Evolutionary conservation across 2,888 invertebrate species (phyloP).

Genomic region (Caenorhabditis plicata): DNA sequence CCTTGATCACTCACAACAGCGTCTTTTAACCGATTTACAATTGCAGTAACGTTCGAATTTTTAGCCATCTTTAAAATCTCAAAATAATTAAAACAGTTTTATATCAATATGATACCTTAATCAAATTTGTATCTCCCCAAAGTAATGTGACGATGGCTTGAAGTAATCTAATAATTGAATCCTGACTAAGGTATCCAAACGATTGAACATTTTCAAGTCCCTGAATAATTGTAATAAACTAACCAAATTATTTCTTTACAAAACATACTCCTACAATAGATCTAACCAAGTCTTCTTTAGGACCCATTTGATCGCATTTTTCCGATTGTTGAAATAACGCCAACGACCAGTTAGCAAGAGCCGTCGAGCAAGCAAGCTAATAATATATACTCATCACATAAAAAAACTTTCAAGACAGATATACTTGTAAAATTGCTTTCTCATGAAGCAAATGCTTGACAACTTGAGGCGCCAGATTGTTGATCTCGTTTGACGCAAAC

Average conservation of each 20-base stretch:
- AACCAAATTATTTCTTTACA: neutral
- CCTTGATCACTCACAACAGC: constrained; percentile 47
- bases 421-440: constrained; percentile 41
- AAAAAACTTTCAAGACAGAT: too few species aligned
- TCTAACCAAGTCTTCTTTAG: constrained; percentile 56
- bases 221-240: constrained; percentile 8
- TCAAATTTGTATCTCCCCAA: constrained; percentile 64
- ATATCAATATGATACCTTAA: constrained; percentile 42
- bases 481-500: constrained; percentile 30
- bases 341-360: constrained; percentile 53
- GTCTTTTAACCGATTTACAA: constrained; percentile 55
- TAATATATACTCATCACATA: neutral
- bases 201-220: constrained; percentile 31
- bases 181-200: constrained; percentile 31
- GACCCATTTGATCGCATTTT: constrained; percentile 53
- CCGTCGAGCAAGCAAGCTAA: constrained; percentile 50
- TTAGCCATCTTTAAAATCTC: constrained; percentile 43
- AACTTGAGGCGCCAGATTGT: constrained; percentile 26
- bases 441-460: constrained; percentile 22
- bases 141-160: constrained; percentile 79
- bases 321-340: constrained; percentile 47
- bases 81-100: neutral
- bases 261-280: constrained; percentile 38
- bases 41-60: constrained; percentile 38
- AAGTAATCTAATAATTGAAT: constrained; percentile 76